These are phyloP conservation scores for Cossypha caffra DNA, from an alignment of 2,797 vertebrate genomes.

Conservation along the genomic window DNA sequence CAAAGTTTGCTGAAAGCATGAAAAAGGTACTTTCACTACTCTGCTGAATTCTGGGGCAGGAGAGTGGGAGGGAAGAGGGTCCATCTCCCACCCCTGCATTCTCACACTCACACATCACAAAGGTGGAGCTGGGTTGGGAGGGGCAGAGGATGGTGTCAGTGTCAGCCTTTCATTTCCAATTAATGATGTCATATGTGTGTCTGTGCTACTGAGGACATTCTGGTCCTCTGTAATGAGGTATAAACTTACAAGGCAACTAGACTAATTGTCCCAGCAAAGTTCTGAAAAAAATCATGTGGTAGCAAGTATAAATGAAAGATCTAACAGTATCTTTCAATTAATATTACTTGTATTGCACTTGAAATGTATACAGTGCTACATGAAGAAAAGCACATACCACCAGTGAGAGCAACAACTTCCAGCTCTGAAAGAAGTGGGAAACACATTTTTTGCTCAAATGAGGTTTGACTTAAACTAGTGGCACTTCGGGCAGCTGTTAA, in stretches of 20 bases:
- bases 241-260: neutral
- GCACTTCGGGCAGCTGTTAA: neutral
- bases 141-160: neutral
- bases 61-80: neutral
- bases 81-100: neutral
- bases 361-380: constrained; percentile 39
- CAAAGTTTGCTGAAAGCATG: neutral
- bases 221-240: neutral
- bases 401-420: neutral
- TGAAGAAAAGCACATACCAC: constrained; percentile 37
- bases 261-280: constrained; percentile 1
- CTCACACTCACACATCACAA: fast-evolving
- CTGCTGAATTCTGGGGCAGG: neutral
- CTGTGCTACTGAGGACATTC: neutral
- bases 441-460: constrained; percentile 12
- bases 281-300: neutral
- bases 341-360: neutral
- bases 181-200: neutral
- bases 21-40: neutral
- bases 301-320: neutral
- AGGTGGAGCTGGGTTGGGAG: neutral
- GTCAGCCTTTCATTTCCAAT: neutral
- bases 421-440: neutral
- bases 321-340: constrained; percentile 21
- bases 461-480: constrained; percentile 1